Base-by-base conservation (phyloP, 53 echinoderm and acorn worm species). In the Paelopatides confundens region DNA sequence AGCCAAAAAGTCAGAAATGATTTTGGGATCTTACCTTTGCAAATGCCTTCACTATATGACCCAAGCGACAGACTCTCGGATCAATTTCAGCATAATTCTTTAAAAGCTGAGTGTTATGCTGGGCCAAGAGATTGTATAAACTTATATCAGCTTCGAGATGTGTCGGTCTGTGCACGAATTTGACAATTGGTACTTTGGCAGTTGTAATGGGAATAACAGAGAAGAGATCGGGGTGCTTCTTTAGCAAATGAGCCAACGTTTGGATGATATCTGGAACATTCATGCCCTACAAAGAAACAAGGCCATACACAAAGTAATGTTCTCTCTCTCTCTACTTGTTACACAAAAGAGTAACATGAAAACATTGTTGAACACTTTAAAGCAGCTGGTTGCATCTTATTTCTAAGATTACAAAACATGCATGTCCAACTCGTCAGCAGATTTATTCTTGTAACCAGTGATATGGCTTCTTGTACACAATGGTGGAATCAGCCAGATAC, bases 121-220 rank as follows among this genome's bases (percentile, higher is more conserved):
- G 98, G 17, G 98, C 98, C 34, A 97, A 88, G 32, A 90, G 88
- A 86, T 97, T 97, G 87, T 97, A 97, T 26, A 97, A 93, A 64
- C 98, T 97, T 62, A 97, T 94, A 66, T 97, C 98, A 31, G 92
- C 98, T 67, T 97, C 98, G 35, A 97, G 76, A 7, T 82, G 79
- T 71, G 90, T 88, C 26, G 68, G 69, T 24, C 92, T 69, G 74
- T 95, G 94, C 49, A 93, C 62, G 66, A 97, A 97, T 86, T 97
- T 97, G 88, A 97, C 92, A 31, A 97, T 97, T 48, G 98, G 98
- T 35, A 97, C 98, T 84, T 96, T 92, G 43, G 92, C 92, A 2
- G 93, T 93, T 0, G 93, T 87, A 76, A 97, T 95, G 18, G 98
- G 92, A 69, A 92, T 88, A 30, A 97, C 78, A 62, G 79, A 86